Evolutionary conservation across 2,888 invertebrate genomes (phyloP).

Genomic region (Cetonia aurata): DNA sequence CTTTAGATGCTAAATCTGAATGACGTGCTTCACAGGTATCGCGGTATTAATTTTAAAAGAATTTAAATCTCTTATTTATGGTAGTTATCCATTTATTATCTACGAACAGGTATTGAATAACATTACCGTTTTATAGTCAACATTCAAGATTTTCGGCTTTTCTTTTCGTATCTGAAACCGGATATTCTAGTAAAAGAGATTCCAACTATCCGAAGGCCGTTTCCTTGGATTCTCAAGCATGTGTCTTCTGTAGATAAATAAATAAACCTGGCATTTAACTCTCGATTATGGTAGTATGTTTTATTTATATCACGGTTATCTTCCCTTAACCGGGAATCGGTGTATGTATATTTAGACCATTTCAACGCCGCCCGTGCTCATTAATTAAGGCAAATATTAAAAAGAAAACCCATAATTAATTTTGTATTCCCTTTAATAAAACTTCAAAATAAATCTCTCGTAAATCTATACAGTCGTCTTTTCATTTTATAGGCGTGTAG

Average conservation of each 20-base stretch:
- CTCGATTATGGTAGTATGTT: not conserved
- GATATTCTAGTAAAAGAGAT: slow-evolving; percentile 19
- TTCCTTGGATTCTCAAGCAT: slow-evolving; percentile 9
- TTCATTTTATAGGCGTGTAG: not conserved
- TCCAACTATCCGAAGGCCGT: slow-evolving; percentile 29
- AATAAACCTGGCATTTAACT: slow-evolving; percentile 13
- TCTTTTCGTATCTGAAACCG: slow-evolving; percentile 14
- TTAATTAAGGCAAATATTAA: too few species aligned
- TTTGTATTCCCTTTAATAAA: slow-evolving; percentile 6
- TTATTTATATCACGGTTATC: not conserved
- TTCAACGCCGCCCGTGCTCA: not conserved
- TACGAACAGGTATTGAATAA: not conserved
- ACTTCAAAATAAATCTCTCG: slow-evolving; percentile 4
- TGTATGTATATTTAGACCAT: not conserved
- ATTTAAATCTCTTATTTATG: too few species aligned
- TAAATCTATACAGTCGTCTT: not conserved
- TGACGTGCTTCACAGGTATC: not conserved
- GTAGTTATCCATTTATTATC: not conserved
- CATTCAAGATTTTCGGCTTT: not conserved
- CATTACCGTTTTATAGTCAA: not conserved
- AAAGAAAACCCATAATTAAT: not conserved
- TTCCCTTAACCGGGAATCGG: not conserved
- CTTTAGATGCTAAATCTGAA: not conserved
- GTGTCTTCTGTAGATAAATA: slow-evolving; percentile 12
- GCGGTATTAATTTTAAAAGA: too few species aligned